Conservation (phyloP, 2,113 vertebrate species). For the Ciconia stormi region DNA sequence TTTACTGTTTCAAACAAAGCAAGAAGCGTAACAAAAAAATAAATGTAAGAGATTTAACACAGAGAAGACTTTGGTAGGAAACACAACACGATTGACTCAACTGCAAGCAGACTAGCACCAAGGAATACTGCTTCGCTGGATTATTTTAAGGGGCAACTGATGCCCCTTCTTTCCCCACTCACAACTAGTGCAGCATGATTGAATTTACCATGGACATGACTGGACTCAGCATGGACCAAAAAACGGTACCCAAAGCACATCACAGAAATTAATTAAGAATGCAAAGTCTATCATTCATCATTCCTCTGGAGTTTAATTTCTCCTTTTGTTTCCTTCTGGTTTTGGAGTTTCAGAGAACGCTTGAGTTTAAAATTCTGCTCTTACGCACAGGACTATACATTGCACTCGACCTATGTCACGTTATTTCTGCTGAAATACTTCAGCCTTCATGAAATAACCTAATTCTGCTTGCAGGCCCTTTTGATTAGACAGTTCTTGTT, state of each 20-base stretch:
- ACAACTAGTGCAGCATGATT: fast-evolving
- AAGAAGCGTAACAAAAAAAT: background rate
- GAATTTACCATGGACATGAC: background rate
- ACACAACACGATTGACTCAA: background rate
- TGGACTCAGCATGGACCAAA: background rate
- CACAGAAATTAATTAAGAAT: background rate
- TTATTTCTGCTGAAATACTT: background rate
- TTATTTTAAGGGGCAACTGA: background rate
- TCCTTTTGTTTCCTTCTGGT: background rate
- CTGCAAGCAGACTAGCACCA: background rate
- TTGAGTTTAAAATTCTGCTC: background rate
- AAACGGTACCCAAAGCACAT: background rate
- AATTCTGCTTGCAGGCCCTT: background rate
- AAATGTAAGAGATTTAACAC: background rate
- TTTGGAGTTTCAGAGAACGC: background rate
- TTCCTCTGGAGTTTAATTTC: background rate
- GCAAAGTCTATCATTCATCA: background rate
- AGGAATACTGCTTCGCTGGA: background rate
- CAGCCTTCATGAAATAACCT: background rate
- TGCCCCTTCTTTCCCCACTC: background rate
- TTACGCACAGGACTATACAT: background rate
- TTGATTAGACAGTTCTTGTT: background rate
- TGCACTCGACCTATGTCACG: fast-evolving
- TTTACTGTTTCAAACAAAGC: background rate
- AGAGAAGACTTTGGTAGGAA: background rate